Conservation (phyloP, 1,140 invertebrate species). For the Diorhabda carinulata region DNA sequence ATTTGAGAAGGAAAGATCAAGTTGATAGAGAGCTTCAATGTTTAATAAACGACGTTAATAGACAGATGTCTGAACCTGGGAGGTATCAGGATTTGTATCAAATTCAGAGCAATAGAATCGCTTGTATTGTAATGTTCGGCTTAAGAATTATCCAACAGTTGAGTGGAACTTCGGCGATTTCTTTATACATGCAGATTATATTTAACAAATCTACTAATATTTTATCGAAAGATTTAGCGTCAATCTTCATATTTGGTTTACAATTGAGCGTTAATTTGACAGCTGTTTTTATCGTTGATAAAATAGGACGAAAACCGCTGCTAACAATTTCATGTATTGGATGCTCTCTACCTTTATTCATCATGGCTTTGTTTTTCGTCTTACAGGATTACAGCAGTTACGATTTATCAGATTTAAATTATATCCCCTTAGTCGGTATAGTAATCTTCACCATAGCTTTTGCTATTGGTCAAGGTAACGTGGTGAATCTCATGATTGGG, state of each 20-base stretch:
- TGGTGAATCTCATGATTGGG: conserved; percentile 31
- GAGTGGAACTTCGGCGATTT: conserved; percentile 58
- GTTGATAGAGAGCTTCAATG: conserved; percentile 72
- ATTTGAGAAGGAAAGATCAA: conserved; percentile 73
- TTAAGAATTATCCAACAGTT: conserved; percentile 58
- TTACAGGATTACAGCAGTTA: conserved; percentile 27
- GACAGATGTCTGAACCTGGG: conserved; percentile 39
- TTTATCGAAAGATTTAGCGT: conserved; percentile 44
- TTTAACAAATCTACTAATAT: conserved; percentile 46
- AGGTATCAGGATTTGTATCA: conserved; percentile 48
- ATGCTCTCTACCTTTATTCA: conserved; percentile 24
- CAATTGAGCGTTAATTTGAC: conserved; percentile 69
- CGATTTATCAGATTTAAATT: conserved; percentile 20
- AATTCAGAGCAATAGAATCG: conserved; percentile 48
- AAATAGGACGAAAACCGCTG: conserved; percentile 31
- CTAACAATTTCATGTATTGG: conserved; percentile 25
- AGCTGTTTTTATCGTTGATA: conserved; percentile 27
- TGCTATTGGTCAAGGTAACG: conserved; percentile 31
- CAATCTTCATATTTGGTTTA: conserved; percentile 55
- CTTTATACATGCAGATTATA: conserved; percentile 59
- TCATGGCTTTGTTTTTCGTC: conserved; percentile 30
- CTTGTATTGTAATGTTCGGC: conserved; percentile 51
- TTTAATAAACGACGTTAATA: conserved; percentile 53
- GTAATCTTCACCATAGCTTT: conserved; percentile 32
- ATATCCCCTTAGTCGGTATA: conserved; percentile 40